A percentile compares a stretch with the other conserved stretches of the same genome.
Conservation (phyloP, 1,140 invertebrate species). For the Penaeus indicus region DNA sequence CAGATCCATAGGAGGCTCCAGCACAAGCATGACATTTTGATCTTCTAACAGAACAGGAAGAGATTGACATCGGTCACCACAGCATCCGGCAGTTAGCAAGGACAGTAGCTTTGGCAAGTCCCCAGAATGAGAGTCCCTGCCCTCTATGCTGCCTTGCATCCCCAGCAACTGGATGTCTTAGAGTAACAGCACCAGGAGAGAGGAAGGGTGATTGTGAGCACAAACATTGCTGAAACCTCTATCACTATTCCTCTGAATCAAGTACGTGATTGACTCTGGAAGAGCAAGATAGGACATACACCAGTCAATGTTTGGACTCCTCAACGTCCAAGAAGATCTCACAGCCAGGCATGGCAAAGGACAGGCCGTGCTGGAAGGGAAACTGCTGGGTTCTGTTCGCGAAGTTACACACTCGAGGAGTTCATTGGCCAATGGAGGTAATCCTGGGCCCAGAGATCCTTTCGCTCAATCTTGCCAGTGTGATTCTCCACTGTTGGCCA, state of each 20-base stretch:
- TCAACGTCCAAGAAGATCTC: constrained; percentile 88
- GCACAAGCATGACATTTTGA: constrained; percentile 89
- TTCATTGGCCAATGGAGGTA: constrained; percentile 80
- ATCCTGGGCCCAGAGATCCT: constrained; percentile 90
- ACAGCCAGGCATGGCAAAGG: constrained; percentile 94
- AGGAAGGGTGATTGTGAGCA: constrained; percentile 95
- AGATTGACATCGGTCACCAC: constrained; percentile 91
- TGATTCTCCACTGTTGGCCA: constrained; percentile 86
- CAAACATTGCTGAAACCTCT: constrained; percentile 98
- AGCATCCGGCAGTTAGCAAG: constrained; percentile 82
- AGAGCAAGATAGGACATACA: constrained; percentile 89
- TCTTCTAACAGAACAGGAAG: constrained; percentile 99
- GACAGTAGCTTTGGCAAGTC: constrained; percentile 71
- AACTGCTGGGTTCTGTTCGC: constrained; percentile 85
- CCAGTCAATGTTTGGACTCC: constrained; percentile 84
- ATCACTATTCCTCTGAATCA: constrained; percentile 95
- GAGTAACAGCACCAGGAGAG: constrained; percentile 76
- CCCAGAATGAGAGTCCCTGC: constrained; percentile 80
- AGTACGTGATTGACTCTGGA: constrained; percentile 94
- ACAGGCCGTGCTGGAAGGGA: constrained; percentile 91
- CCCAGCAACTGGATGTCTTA: constrained; percentile 85
- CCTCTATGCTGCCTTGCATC: constrained; percentile 86
- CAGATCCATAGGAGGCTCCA: constrained; percentile 88
- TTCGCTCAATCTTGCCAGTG: constrained; percentile 80
- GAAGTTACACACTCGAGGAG: constrained; percentile 75